These are phyloP conservation scores for Arion vulgaris DNA, from an alignment of 1,140 invertebrate species.

Conservation along the genomic window DNA sequence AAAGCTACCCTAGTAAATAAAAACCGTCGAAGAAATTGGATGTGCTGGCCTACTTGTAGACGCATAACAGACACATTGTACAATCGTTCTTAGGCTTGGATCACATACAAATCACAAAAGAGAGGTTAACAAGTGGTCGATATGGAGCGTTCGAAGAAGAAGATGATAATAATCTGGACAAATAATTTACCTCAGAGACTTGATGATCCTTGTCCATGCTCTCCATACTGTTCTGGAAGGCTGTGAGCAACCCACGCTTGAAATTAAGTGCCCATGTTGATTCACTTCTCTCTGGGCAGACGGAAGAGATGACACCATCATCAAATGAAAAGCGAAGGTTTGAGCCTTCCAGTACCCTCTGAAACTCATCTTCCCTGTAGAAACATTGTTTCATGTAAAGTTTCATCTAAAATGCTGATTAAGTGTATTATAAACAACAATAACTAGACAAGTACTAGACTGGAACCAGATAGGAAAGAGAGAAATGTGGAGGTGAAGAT, in stretches of 20 bases:
- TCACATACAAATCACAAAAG: too few species aligned
- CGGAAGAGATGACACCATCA: slow-evolving; percentile 72
- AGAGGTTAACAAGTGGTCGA: too few species aligned
- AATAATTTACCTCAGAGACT: slow-evolving; percentile 58
- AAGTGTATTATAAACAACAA: too few species aligned
- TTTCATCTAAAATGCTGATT: too few species aligned
- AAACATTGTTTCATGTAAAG: neutral
- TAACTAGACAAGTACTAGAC: neutral
- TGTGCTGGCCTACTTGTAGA: too few species aligned
- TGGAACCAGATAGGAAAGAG: neutral
- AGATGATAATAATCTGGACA: slow-evolving; percentile 18
- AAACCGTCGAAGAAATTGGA: too few species aligned
- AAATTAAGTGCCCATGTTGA: slow-evolving; percentile 87
- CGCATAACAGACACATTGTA: too few species aligned
- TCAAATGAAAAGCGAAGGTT: slow-evolving; percentile 77
- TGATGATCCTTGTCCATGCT: slow-evolving; percentile 85
- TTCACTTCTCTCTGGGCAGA: slow-evolving; percentile 76
- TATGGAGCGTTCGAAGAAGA: too few species aligned
- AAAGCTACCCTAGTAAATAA: too few species aligned
- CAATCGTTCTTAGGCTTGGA: too few species aligned
- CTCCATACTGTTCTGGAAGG: slow-evolving; percentile 89
- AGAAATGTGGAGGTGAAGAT: too few species aligned
- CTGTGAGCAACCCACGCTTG: slow-evolving; percentile 87
- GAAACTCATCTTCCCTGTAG: slow-evolving; percentile 36
- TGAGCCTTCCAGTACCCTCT: slow-evolving; percentile 50